Conservation (phyloP, 92 coral and sea anemone species). For the Siderastrea radians region DNA sequence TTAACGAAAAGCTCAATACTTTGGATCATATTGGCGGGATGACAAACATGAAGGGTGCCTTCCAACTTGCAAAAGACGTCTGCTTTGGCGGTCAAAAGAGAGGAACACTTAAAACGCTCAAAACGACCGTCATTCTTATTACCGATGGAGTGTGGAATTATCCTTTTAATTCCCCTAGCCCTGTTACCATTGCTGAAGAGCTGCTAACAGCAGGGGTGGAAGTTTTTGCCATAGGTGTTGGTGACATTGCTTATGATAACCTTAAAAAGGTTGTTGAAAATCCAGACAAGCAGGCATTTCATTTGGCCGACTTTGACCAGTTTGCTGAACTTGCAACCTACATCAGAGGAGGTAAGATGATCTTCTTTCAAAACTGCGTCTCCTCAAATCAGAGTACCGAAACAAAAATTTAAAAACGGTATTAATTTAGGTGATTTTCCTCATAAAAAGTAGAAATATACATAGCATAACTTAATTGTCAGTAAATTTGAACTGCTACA, state of each 20-base stretch:
- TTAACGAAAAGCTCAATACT: constrained; percentile 66
- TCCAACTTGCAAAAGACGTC: constrained; percentile 54
- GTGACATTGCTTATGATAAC: constrained; percentile 37
- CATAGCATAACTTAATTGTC: too few relatives aligned
- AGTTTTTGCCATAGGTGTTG: constrained; percentile 82
- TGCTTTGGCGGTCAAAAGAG: constrained; percentile 57
- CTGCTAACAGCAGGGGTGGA: constrained; percentile 44
- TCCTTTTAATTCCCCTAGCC: constrained; percentile 45
- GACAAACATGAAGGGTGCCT: constrained; percentile 80
- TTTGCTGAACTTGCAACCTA: constrained; percentile 82
- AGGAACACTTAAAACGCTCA: constrained; percentile 18
- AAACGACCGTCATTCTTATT: constrained; percentile 73
- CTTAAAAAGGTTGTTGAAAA: constrained; percentile 20
- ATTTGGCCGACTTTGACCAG: constrained; percentile 62
- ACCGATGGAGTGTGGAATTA: constrained; percentile 86
- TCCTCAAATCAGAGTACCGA: neutral
- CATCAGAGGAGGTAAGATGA: constrained; percentile 81
- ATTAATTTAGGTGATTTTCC: too few relatives aligned
- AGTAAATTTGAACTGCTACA: too few relatives aligned
- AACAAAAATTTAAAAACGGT: too few relatives aligned
- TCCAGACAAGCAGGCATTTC: constrained; percentile 67
- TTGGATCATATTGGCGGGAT: constrained; percentile 28
- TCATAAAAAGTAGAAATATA: too few relatives aligned
- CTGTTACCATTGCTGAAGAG: constrained; percentile 42
- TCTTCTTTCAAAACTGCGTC: neutral